Evolutionary conservation across 2,113 vertebrate species (phyloP).

Genomic region (Anolis sagrei): DNA sequence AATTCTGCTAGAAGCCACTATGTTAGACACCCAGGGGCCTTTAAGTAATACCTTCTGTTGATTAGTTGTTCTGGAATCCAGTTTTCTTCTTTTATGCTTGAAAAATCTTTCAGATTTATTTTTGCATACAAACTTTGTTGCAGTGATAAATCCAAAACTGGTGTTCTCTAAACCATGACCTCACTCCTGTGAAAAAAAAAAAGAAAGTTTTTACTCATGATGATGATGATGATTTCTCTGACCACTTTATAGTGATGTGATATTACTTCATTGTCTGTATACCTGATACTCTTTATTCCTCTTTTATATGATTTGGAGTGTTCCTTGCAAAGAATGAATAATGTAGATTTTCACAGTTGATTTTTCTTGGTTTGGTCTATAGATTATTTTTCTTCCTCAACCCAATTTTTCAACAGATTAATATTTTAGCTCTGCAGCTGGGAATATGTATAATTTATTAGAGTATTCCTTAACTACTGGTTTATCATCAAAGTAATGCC

Average conservation of each 20-base stretch:
- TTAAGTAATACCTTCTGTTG: background rate
- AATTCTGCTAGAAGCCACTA: background rate
- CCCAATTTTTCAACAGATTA: background rate
- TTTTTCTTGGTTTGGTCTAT: background rate
- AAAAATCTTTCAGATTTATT: background rate
- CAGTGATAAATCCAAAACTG: conserved; percentile 2
- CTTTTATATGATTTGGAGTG: background rate
- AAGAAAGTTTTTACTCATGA: background rate
- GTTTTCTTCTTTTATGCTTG: background rate
- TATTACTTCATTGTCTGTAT: background rate
- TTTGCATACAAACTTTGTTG: background rate
- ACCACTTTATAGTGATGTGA: background rate
- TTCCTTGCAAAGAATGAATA: background rate
- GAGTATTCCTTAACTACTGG: background rate
- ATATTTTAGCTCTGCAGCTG: conserved; percentile 24
- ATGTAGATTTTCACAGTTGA: background rate
- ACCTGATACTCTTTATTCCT: background rate
- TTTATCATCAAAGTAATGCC: background rate
- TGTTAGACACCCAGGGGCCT: conserved; percentile 6
- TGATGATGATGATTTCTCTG: background rate
- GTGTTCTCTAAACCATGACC: background rate
- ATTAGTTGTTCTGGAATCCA: background rate
- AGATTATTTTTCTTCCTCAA: background rate
- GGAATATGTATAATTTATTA: background rate
- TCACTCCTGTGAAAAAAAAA: conserved; percentile 1